Conservation (phyloP, 2,888 invertebrate genomes). For the Hyalella azteca region DNA sequence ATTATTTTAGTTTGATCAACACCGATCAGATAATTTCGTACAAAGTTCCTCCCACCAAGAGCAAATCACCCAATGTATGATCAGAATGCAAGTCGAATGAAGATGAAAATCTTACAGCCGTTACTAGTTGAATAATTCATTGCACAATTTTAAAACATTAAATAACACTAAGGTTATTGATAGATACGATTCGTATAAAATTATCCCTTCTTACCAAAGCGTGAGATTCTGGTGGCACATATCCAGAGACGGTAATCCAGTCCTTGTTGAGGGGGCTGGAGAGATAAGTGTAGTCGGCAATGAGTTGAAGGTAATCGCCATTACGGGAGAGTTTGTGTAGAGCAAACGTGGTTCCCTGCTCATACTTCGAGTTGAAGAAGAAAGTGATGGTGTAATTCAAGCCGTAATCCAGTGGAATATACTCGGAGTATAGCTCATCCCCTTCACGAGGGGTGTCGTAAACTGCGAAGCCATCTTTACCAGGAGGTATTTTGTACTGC, state of each 20-base stretch:
- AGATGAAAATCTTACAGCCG: no score
- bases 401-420: neutral
- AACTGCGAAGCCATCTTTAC: neutral
- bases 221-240: neutral
- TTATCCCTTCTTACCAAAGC: conserved; percentile 5
- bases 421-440: conserved; percentile 17
- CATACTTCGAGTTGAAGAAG: conserved; percentile 2
- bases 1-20: no score
- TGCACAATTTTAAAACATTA: no score
- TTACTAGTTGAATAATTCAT: no score
- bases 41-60: no score
- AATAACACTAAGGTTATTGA: no score
- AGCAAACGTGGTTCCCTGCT: neutral
- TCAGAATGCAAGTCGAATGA: no score
- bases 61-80: no score
- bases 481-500: conserved; percentile 4
- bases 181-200: no score
- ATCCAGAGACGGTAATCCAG: neutral
- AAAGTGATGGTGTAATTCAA: neutral
- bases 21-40: no score
- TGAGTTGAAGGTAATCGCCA: neutral
- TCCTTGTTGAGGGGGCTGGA: neutral
- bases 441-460: neutral
- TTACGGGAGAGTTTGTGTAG: neutral
- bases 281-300: neutral